Base-by-base conservation (phyloP, 2,888 invertebrate species). In the Punctoribates punctum region DNA sequence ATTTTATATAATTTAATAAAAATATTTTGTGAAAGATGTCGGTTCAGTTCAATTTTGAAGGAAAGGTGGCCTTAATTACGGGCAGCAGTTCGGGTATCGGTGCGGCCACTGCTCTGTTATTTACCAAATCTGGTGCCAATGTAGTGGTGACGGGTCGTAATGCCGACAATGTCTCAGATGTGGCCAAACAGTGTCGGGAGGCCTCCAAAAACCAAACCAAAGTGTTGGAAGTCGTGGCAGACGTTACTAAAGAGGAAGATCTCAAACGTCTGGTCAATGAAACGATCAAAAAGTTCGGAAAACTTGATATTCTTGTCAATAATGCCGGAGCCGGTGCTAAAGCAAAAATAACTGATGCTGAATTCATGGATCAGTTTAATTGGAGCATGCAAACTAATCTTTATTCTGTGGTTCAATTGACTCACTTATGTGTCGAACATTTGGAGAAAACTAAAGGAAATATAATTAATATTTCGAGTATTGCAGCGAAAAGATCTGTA, bases 221-320 rank as follows among this genome's bases (percentile, higher is more conserved):
- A 57, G 73, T 73, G 54, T 20, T 73, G 34, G 73, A 76, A 34
- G 74, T 76, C 13, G 46, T 74, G 23, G 77, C 75, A 23, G 77
- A 76, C 29, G n/a, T 76, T 3, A 74, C 57, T 3, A 48, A 11
- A 17, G 60, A 51, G 13, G 75, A 9, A 17, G 75, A 75, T 29
- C 46, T 25, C 15, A 62, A 75, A 51, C 74, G 77, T 3, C 75
- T 77, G 42, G 27, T 77, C 17, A 20, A 77, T 9, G 9, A n/a
- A 27, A 67, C 67, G n/a, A 65, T 77, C 25, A 23, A 23, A n/a
- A 23, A n/a, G 20, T 77, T 73, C 34, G 67, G 74, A 4, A 75
- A 65, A 65, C 23, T 77, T n/a, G 77, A 77, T 77, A n/a, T 77
- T 17, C 38, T 77, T 57, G 75, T 77, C 0, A 77, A 77, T 23